Conservation (phyloP, 1,140 invertebrate species). For the Penaeus japonicus region DNA sequence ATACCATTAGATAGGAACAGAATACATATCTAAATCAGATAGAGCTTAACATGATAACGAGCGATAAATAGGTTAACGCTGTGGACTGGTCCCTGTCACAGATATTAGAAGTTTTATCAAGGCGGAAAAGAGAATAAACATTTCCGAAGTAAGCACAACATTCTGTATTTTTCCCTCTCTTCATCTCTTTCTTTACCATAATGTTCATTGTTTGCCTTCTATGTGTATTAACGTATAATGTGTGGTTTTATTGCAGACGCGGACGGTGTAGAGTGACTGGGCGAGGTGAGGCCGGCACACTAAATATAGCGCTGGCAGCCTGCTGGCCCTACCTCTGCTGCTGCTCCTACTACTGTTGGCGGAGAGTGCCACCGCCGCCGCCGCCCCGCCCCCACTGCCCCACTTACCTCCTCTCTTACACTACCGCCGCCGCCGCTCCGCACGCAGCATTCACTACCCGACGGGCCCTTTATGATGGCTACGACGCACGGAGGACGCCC, state of each 20-base stretch:
- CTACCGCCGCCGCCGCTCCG: not conserved
- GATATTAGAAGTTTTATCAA: too few relatives aligned
- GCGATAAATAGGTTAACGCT: too few relatives aligned
- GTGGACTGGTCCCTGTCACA: too few relatives aligned
- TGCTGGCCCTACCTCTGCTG: not conserved
- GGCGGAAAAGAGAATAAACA: too few relatives aligned
- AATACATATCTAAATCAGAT: too few relatives aligned
- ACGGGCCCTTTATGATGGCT: not conserved
- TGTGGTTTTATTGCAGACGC: not conserved
- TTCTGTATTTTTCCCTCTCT: too few relatives aligned
- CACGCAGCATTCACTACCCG: not conserved
- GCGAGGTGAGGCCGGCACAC: slow-evolving; percentile 6
- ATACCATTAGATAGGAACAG: too few relatives aligned
- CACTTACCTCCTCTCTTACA: not conserved
- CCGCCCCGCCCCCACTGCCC: not conserved
- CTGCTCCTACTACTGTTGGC: not conserved
- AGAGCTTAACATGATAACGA: too few relatives aligned
- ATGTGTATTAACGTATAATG: not conserved
- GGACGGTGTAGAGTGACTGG: slow-evolving; percentile 1
- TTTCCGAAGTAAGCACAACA: too few relatives aligned
- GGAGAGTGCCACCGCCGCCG: not conserved
- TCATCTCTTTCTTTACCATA: too few relatives aligned
- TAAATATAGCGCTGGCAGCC: slow-evolving; percentile 1
- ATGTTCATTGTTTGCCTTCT: not conserved
- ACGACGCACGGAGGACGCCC: not conserved